Base-by-base conservation (phyloP, 2,888 invertebrate genomes). In the Taenaris catops region DNA sequence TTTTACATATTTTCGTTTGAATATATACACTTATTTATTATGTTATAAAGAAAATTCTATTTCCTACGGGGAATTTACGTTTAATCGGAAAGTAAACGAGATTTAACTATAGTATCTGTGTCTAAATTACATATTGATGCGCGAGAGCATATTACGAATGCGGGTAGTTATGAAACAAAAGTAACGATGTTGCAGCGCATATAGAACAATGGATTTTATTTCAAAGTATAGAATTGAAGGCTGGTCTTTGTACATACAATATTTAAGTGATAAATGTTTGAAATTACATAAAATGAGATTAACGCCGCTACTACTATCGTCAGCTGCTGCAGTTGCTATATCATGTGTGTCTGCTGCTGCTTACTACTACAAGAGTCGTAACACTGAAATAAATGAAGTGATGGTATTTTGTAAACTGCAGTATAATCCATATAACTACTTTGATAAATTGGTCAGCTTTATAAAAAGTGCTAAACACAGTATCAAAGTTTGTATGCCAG, bases 321-420 rank as follows among this genome's bases (percentile, higher is more conserved):
- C 83, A 53, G 75, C 69, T 43, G 80, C 71, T 51, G 81, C 65
- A 34, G 51, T 86, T 47, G 79, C 74, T 11, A 34, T 83, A 51
- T 74, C 80, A 53, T 86, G 80, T 67, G 72, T 63, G 43, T 71
- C 79, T 33, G 81, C 78, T 19, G 84, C 81, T 25, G 80, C 79
- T 18, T 81, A 72, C 52, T 84, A 67, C 52, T 81, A 74, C 53
- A 79, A 61, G 55, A 74, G 64, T 44, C 68, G 81, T 32, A 71
- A 51, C 37, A 49, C 59, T 11, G 75, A 75, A 44, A 53, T 81
- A 39, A 84, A 86, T 51, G 83, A 86, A 66, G 84, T 86, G 36
- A 84, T 86, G 84, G 78, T 84, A 44, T 86, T 86, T 58, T 84
- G 84, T 53, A 84, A 86, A 59, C 57, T 86, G 28, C 84, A 86